Base-by-base conservation (phyloP, 1,140 invertebrate genomes). In the Zaprionus vittiger region DNA sequence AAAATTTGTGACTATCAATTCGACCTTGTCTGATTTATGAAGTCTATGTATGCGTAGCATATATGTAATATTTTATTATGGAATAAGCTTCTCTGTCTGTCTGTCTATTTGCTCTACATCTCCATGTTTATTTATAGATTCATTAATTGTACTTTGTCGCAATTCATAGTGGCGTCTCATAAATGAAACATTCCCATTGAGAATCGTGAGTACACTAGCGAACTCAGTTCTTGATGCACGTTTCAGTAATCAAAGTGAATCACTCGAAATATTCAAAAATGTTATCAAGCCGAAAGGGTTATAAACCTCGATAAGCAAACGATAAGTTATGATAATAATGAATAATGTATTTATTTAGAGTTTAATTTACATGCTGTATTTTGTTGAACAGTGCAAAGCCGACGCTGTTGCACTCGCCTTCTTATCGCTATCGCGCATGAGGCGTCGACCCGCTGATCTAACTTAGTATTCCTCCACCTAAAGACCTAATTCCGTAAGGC, bases 401-500 rank as follows among this genome's bases (percentile, higher is more conserved):
- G 37, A 56, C 15, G 7, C 17, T 34, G 14, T 37, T 44, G 55
- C n/a, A 2, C 22, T 20, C 59, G 31, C 6, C 20, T 11, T 41
- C 52, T 66, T 59, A 67, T 67, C 59, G 62, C 65, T 73, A 67
- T 66, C 14, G 5, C 15, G 15, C 55, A 38, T 17, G 17, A 12
- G 4, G 6, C 37, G 20, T 24, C 31, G 15, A 15, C 22, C 61
- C 20, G n/a, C 49, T 34, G 63, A 34, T 34, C 9, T 44, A 7
- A 17, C 20, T 15, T 34, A 34, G 26, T 17, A 31, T 26, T 37
- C 15, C 44, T 28, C 22, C 59, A 31, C 61, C 37, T 20, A 52
- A 44, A 73, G 80, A 87, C 80, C 76, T 82, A 85, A 68, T 76
- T 81, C 63, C 38, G 31, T 65, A 66, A 60, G 38, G 54, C 59